Percentiles rank a stretch among this genome's conserved stretches.
Evolutionary conservation across 2,113 vertebrate genomes (phyloP).

Genomic region (Tyrannus savana): DNA sequence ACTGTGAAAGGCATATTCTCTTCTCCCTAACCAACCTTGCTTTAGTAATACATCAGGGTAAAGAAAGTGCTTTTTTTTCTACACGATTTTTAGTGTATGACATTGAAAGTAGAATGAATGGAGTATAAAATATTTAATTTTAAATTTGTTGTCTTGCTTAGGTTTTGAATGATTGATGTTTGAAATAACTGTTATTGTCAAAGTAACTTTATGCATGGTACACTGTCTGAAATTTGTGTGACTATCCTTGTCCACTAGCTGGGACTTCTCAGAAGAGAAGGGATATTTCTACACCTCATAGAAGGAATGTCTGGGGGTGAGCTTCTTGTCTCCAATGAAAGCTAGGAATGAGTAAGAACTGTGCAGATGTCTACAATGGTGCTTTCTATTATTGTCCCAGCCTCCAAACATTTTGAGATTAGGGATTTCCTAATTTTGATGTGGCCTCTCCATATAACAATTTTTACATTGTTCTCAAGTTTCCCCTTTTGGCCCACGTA

Average conservation of each 20-base stretch:
- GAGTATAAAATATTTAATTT: not conserved
- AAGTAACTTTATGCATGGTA: not conserved
- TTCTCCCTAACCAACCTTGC: not conserved
- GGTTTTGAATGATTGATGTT: not conserved
- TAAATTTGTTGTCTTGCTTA: accelerated
- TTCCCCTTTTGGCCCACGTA: not conserved
- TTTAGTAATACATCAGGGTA: not conserved
- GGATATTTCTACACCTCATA: not conserved
- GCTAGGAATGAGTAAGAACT: not conserved
- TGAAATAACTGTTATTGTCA: not conserved
- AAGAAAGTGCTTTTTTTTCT: not conserved
- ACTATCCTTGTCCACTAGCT: not conserved
- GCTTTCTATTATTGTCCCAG: not conserved
- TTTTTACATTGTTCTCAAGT: not conserved
- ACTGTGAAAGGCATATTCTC: not conserved
- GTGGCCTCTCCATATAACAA: not conserved
- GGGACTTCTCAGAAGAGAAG: not conserved
- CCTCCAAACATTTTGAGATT: not conserved
- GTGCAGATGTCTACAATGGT: not conserved
- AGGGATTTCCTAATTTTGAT: not conserved
- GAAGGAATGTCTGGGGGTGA: not conserved
- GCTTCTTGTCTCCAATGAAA: not conserved
- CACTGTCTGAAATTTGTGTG: not conserved
- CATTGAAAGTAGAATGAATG: not conserved
- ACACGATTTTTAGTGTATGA: not conserved